Evolutionary conservation across 2,797 vertebrate genomes (phyloP), one percentile per base, ranked within the genome.

Genomic region (Anguilla marmorata): DNA sequence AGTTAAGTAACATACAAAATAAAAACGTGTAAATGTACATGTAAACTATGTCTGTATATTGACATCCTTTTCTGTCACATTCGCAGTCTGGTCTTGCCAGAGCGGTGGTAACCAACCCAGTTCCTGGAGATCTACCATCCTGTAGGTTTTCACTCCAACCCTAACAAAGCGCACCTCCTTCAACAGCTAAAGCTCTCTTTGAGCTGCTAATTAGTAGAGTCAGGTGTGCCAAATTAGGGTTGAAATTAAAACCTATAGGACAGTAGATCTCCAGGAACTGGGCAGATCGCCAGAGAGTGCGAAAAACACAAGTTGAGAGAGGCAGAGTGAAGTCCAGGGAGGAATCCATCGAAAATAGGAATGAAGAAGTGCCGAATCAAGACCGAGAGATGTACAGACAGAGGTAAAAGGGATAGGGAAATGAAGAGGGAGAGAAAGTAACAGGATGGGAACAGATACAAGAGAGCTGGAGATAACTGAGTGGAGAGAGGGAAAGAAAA

Each of bases 11-110:
- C 54, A 45, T 87, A 52, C n/a, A 63, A 19, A 60, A 60, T 30
- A 9, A 41, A 21, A 79, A 83, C 21, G 30, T 80, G 30, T 56
- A 41, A 14, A 80, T 87, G 52, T 37, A 33, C 19, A 72, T n/a
- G 24, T 86, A 30, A 30, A 87, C 63, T 82, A n/a, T 33, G 5
- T 58, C 19, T 30, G 45, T 76, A 27, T 56, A 14, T 63, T 52
- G 14, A 76, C 11, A 79, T 9, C 24, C 7, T 56, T n/a, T 79
- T 87, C 74, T 87, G 33, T 76, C 48, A 74, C 69, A 86, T 76
- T 41, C 21, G 19, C 7, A 56, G 48, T 69, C 63, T 1, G 8
- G 24, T 27, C 63, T 69, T 24, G n/a, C 24, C 63, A 72, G 69
- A 33, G 69, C 4, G 41, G 41, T 45, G 41, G 41, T 45, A 45